Base-by-base conservation (phyloP, 1,140 invertebrate genomes). In the Centruroides vittatus region DNA sequence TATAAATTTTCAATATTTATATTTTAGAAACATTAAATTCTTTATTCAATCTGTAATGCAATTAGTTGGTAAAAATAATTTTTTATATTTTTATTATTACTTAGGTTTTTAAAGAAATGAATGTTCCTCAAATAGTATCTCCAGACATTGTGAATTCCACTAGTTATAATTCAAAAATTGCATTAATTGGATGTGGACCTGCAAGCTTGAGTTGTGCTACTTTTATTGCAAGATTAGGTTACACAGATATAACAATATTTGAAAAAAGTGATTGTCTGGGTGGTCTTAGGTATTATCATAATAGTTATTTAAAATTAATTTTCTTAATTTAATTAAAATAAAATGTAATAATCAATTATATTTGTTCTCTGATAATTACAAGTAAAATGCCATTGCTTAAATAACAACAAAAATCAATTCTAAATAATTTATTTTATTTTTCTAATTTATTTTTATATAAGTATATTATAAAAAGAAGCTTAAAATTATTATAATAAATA, bases 141-240 rank as follows among this genome's bases (percentile, higher is more conserved):
- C 89, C 89, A 0, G 79, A 72, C 54, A 61, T 80, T 5, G 6
- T 68, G 7, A 79, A 58, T 65, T 75, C 71, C 11, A 70, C 80
- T 3, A 80, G 79, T 8, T 82, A 84, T 51, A 71, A 80, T 34
- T 80, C 82, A 23, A 92, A 87, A 75, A 89, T 99, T 50, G 93
- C 88, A 1, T 72, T 99, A 6, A 70, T 98, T 34, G 95, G 95
- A 8, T 94, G 91, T 70, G 95, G 95, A 1, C 95, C 95, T 1
- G 92, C 95, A 4, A 93, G 89, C n/a, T 80, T 98, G 47, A 96
- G 93, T 5, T 98, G 95, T 74, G 94, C 93, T 4, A 94, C 93
- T 7, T 99, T 93, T 75, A 75, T 99, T 4, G 93, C 84, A 1
- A 79, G 96, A 49, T 75, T 99, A 6, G 95, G 95, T 0, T 98